phyloP scores from a whole-genome alignment of 2,113 vertebrate genomes.

The Archilochus colubris region DNA sequence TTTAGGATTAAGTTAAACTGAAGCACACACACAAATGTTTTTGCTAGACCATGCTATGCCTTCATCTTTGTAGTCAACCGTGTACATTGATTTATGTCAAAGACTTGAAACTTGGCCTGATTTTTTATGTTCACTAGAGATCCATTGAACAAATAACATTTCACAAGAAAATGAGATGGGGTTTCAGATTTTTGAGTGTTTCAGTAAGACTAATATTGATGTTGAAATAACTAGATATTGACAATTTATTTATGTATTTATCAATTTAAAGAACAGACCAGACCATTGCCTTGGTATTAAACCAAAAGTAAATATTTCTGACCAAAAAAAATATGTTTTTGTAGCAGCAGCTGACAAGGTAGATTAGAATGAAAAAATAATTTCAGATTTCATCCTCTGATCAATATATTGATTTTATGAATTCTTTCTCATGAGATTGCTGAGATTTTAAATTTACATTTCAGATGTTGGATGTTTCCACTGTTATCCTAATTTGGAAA shows the following conservation, averaged over 20 bases:
- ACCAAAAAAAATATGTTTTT: neutral
- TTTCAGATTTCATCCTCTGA: neutral
- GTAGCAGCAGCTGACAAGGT: neutral
- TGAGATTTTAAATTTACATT: neutral
- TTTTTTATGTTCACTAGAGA: slow-evolving; percentile 7
- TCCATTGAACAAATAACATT: neutral
- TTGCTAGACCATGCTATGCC: neutral
- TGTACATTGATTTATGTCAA: slow-evolving; percentile 10
- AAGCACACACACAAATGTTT: neutral
- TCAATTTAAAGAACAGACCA: neutral
- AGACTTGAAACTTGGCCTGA: slow-evolving; percentile 6
- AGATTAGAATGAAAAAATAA: neutral
- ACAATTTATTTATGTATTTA: neutral
- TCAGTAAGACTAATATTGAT: neutral
- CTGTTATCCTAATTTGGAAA: neutral
- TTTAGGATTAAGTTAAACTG: slow-evolving; percentile 29
- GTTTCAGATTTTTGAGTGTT: neutral
- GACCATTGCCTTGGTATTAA: neutral
- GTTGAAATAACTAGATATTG: neutral
- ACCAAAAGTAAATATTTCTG: neutral
- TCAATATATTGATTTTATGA: neutral
- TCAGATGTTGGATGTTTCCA: neutral
- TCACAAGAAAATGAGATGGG: neutral
- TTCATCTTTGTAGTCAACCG: neutral
- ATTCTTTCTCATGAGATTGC: neutral